Evolutionary conservation across 2,113 vertebrate genomes (phyloP).

Genomic region (Elephas maximus): DNA sequence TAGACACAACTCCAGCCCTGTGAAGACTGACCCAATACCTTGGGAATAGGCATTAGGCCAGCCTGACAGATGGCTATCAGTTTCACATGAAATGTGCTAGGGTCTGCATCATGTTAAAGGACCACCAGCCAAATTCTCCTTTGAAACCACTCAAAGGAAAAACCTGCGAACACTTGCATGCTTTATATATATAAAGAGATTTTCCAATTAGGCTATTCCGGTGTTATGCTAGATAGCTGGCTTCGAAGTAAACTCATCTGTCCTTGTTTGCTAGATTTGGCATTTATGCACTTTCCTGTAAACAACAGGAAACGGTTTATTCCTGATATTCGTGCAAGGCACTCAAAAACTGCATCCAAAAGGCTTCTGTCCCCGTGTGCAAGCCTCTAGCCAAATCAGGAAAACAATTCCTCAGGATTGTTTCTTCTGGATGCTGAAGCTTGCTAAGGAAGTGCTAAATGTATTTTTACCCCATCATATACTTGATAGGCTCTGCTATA

Average conservation of each 20-base stretch:
- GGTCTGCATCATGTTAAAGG: constrained; percentile 49
- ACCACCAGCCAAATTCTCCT: constrained; percentile 74
- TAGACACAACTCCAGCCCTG: constrained; percentile 72
- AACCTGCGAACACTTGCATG: constrained; percentile 54
- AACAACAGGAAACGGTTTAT: constrained; percentile 38
- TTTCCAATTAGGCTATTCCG: constrained; percentile 37
- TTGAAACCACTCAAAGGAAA: constrained; percentile 77
- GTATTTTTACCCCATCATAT: constrained; percentile 69
- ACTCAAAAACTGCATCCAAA: constrained; percentile 78
- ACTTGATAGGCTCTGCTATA: constrained; percentile 79
- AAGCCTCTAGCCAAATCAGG: constrained; percentile 77
- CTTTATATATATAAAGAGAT: constrained; percentile 29
- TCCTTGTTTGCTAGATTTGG: constrained; percentile 40
- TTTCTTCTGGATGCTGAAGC: constrained; percentile 47
- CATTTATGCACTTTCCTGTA: neutral
- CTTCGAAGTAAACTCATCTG: constrained; percentile 56
- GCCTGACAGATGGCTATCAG: constrained; percentile 85
- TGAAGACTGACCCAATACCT: constrained; percentile 75
- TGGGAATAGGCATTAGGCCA: constrained; percentile 84
- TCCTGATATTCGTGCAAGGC: constrained; percentile 62
- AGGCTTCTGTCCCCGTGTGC: constrained; percentile 58
- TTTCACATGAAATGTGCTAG: constrained; percentile 78
- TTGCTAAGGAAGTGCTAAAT: constrained; percentile 60
- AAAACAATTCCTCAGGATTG: constrained; percentile 58
- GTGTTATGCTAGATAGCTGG: constrained; percentile 25